Evolutionary conservation across 2,888 invertebrate genomes (phyloP).

Genomic region (Agelastica alni): DNA sequence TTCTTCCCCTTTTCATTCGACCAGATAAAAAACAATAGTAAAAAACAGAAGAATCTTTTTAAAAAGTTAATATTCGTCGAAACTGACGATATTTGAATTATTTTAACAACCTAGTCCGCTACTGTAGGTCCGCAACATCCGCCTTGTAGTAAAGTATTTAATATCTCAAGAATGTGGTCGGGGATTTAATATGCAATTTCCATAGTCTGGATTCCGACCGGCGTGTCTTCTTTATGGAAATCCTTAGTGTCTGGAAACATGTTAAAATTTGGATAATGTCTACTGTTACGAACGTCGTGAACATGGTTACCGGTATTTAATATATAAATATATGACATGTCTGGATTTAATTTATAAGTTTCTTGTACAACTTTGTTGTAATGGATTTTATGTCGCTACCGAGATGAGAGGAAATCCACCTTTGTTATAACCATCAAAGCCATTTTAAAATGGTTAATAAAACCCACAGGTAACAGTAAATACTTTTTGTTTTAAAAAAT

Average conservation of each 20-base stretch:
- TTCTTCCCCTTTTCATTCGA: no score
- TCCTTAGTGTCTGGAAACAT: slow-evolving; percentile 7
- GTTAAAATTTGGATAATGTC: slow-evolving; percentile 1
- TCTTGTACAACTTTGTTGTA: background rate
- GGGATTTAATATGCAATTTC: slow-evolving; percentile 47
- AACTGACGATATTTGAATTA: no score
- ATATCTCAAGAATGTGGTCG: slow-evolving; percentile 47
- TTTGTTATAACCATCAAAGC: background rate
- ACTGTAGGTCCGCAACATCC: slow-evolving; percentile 24
- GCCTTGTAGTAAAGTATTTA: slow-evolving; percentile 38
- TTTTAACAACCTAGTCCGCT: background rate
- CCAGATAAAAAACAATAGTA: no score
- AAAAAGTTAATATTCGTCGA: no score
- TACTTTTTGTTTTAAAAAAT: no score
- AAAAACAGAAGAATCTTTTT: no score
- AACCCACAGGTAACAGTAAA: no score
- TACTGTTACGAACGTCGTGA: slow-evolving; percentile 1
- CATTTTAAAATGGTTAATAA: no score
- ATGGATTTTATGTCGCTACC: background rate
- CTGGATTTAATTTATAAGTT: background rate
- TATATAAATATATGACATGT: background rate
- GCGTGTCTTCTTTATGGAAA: slow-evolving; percentile 23
- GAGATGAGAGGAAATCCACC: background rate
- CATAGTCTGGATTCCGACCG: slow-evolving; percentile 38
- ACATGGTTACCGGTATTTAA: background rate